Percentiles rank a stretch among this genome's conserved stretches.
Conservation (phyloP, 30 jellyfish, hydroid and myxozoan genomes). For the Phacellophora camtschatica region DNA sequence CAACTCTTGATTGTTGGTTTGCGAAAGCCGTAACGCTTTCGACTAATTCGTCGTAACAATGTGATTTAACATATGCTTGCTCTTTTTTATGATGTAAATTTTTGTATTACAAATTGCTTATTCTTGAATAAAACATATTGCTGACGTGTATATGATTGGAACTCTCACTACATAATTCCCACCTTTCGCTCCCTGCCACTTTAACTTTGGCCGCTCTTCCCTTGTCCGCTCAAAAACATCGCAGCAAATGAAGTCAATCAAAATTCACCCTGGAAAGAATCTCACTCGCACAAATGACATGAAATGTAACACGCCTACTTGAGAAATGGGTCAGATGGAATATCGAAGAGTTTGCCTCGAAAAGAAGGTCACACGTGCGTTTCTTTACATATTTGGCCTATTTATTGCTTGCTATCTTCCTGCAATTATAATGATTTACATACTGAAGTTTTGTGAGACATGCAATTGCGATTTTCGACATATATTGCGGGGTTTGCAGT, state of each 20-base stretch:
- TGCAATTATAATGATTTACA: constrained; percentile 72
- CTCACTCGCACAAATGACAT: too few relatives aligned
- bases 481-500: constrained; percentile 73
- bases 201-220: too few relatives aligned
- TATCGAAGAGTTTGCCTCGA: constrained; percentile 52
- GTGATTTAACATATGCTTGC: too few relatives aligned
- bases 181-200: too few relatives aligned
- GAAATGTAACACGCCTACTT: not conserved
- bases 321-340: not conserved
- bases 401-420: constrained; percentile 71
- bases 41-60: too few relatives aligned
- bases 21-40: too few relatives aligned
- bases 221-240: too few relatives aligned
- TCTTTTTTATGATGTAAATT: too few relatives aligned
- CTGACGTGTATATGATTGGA: too few relatives aligned
- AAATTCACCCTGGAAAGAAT: too few relatives aligned
- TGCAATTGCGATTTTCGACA: constrained; percentile 77
- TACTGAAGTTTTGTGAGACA: constrained; percentile 60
- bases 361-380: constrained; percentile 76
- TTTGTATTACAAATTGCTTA: not conserved
- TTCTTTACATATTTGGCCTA: constrained; percentile 58
- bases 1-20: too few relatives aligned
- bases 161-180: too few relatives aligned
- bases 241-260: not conserved
- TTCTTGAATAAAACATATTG: not conserved